Evolutionary conservation across 2,888 invertebrate species (phyloP).

Genomic region (Rugalucina vietnamica): DNA sequence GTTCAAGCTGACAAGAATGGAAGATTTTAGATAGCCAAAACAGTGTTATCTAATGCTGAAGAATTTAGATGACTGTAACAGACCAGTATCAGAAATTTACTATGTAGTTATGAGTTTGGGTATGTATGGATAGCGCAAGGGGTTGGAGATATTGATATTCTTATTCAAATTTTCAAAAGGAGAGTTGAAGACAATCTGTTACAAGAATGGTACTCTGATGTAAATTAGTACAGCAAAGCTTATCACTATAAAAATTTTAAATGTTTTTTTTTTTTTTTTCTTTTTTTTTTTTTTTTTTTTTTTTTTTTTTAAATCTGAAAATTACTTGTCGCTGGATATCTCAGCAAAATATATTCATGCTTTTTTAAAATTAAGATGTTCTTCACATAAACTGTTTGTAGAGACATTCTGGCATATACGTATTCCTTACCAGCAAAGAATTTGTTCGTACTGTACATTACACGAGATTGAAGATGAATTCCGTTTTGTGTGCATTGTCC

Average conservation of each 20-base stretch:
- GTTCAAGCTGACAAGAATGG: slow-evolving; percentile 14
- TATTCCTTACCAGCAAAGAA: too few relatives aligned
- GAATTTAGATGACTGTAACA: neutral
- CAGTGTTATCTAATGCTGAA: slow-evolving; percentile 12
- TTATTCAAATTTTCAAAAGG: slow-evolving; percentile 12
- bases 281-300: too few relatives aligned
- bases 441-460: too few relatives aligned
- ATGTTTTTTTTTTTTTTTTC: too few relatives aligned
- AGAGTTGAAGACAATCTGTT: slow-evolving; percentile 15
- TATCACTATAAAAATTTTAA: slow-evolving; percentile 12
- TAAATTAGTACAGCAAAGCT: neutral
- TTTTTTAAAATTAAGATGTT: too few relatives aligned
- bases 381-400: too few relatives aligned
- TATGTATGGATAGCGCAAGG: slow-evolving; percentile 23
- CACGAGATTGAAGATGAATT: too few relatives aligned
- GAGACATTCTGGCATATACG: too few relatives aligned
- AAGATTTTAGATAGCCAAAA: slow-evolving; percentile 1
- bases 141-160: slow-evolving; percentile 9
- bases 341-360: too few relatives aligned
- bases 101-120: slow-evolving; percentile 27
- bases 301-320: too few relatives aligned
- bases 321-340: too few relatives aligned
- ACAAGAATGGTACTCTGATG: slow-evolving; percentile 14
- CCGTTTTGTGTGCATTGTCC: too few relatives aligned
- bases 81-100: slow-evolving; percentile 14